phyloP scores from a whole-genome alignment of 2,113 vertebrate genomes.

The Dasypus novemcinctus region DNA sequence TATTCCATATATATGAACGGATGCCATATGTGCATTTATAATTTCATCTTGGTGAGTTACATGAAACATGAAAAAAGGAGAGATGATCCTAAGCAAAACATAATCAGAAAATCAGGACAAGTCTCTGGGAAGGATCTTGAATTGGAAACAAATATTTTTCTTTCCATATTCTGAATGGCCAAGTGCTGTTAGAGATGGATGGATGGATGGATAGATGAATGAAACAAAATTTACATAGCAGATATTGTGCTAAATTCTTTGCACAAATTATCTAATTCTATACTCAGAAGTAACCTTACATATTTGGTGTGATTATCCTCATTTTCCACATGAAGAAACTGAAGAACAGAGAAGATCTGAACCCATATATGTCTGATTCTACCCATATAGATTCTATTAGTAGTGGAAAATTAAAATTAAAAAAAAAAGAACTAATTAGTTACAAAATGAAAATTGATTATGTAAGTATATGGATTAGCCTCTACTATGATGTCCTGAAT shows the following conservation, averaged over 20 bases:
- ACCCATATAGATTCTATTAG: neutral
- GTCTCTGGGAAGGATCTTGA: neutral
- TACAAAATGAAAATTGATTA: neutral
- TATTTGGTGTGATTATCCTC: neutral
- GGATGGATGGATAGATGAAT: neutral
- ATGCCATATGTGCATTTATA: neutral
- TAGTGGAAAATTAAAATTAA: neutral
- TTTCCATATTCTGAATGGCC: neutral
- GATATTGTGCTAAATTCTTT: neutral
- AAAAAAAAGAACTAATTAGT: neutral
- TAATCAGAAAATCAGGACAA: neutral
- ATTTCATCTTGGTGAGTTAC: neutral
- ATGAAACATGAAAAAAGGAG: neutral
- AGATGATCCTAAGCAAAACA: neutral
- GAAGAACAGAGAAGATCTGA: neutral
- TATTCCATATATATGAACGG: neutral
- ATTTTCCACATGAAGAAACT: slow-evolving; percentile 22
- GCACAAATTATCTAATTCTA: neutral
- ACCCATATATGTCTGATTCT: neutral
- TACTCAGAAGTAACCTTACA: neutral
- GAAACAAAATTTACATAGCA: neutral
- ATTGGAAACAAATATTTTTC: neutral
- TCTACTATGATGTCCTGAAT: neutral
- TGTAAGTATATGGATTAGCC: neutral
- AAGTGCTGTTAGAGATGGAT: neutral